Evolutionary conservation across 2,888 invertebrate genomes (phyloP).

Genomic region (Caenorhabditis panamensis): DNA sequence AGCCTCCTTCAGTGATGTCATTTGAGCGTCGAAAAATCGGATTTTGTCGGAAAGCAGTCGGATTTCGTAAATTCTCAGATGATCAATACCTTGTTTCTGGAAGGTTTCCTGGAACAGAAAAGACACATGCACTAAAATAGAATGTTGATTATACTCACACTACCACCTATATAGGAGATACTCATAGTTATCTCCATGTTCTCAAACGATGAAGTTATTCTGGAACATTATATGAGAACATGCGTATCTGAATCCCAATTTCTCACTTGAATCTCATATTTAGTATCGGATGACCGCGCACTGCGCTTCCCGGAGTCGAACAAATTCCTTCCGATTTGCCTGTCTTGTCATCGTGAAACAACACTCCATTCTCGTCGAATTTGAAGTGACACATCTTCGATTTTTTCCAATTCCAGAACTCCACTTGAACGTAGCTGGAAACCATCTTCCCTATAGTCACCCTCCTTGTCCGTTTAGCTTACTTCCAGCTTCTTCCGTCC

Average conservation of each 20-base stretch:
- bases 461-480: not conserved
- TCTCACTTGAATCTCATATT: not conserved
- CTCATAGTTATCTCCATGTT: not conserved
- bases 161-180: not conserved
- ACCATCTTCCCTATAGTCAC: not conserved
- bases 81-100: not conserved
- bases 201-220: not conserved
- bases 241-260: not conserved
- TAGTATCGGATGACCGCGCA: not conserved
- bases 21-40: conserved; percentile 20
- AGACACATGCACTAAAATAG: too few relatives aligned
- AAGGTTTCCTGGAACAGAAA: too few relatives aligned
- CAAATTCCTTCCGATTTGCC: not conserved
- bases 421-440: not conserved
- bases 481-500: not conserved
- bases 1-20: conserved; percentile 14
- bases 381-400: too few relatives aligned
- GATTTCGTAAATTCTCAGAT: conserved; percentile 15
- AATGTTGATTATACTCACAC: too few relatives aligned
- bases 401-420: conserved; percentile 6
- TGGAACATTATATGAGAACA: not conserved
- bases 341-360: not conserved
- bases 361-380: not conserved
- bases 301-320: not conserved
- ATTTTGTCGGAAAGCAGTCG: not conserved